phyloP scores from a whole-genome alignment of 2,113 vertebrate genomes.

The Heterotis niloticus region DNA sequence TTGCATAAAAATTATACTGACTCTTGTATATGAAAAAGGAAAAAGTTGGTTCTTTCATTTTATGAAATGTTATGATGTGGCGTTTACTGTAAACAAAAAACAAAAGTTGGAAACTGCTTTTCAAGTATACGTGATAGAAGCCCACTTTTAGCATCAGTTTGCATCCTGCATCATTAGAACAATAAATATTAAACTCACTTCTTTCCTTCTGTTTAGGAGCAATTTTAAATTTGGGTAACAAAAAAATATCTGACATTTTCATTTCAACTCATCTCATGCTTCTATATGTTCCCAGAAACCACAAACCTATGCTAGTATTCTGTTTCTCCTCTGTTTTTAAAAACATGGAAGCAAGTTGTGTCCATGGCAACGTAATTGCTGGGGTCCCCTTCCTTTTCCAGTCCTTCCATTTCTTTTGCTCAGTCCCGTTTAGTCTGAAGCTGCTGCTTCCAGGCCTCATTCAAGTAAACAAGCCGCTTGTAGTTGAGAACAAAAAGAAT shows the following conservation, averaged over 20 bases:
- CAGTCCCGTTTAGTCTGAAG: slow-evolving; percentile 90
- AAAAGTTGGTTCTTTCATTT: not conserved
- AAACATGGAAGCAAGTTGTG: not conserved
- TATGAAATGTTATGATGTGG: not conserved
- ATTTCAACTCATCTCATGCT: not conserved
- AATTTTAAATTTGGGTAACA: not conserved
- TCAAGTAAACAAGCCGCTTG: slow-evolving; percentile 99
- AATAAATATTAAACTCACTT: not conserved
- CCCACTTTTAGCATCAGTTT: slow-evolving; percentile 5
- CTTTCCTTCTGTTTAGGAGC: not conserved
- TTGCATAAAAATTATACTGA: not conserved
- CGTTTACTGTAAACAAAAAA: not conserved
- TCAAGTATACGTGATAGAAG: slow-evolving; percentile 10
- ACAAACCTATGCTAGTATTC: not conserved
- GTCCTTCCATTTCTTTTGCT: not conserved
- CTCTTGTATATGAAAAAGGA: too few species aligned
- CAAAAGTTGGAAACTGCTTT: not conserved
- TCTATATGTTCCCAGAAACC: not conserved
- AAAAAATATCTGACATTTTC: not conserved
- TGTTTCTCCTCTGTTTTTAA: not conserved
- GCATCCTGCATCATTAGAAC: not conserved
- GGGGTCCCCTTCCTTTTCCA: not conserved
- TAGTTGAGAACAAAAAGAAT: slow-evolving; percentile 96
- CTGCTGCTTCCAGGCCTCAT: slow-evolving; percentile 96
- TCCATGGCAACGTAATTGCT: not conserved